Evolutionary conservation across 2,113 vertebrate genomes (phyloP).

Genomic region (Leucoraja erinaceus): DNA sequence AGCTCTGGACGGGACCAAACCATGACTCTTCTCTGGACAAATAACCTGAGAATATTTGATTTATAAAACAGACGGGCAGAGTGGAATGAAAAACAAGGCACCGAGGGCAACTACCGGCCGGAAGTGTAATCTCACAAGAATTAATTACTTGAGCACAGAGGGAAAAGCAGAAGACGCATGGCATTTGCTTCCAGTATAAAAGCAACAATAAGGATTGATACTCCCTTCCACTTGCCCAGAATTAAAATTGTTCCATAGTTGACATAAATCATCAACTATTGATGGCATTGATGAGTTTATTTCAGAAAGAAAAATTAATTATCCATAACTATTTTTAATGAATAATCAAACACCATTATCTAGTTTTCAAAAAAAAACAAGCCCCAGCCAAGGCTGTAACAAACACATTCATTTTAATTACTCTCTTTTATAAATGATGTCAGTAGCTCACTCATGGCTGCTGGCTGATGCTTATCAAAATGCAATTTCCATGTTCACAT

Average conservation of each 20-base stretch:
- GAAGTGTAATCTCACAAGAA: not conserved
- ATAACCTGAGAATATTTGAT: not conserved
- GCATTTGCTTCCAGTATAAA: not conserved
- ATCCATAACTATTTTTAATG: not conserved
- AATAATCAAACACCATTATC: slow-evolving; percentile 28
- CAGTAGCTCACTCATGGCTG: slow-evolving; percentile 46
- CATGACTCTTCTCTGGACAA: not conserved
- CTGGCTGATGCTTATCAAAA: slow-evolving; percentile 48
- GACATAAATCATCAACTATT: not conserved
- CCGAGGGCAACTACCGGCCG: not conserved
- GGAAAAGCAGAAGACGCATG: not conserved
- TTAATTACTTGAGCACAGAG: not conserved
- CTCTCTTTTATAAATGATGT: slow-evolving; percentile 53
- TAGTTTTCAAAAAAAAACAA: not conserved
- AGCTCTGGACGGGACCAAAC: not conserved
- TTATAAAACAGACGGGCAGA: not conserved
- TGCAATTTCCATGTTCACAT: slow-evolving; percentile 50
- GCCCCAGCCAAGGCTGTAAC: slow-evolving; percentile 38
- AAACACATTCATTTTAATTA: slow-evolving; percentile 66
- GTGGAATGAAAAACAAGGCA: not conserved
- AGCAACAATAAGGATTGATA: not conserved
- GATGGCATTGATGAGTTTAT: slow-evolving; percentile 2
- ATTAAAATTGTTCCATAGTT: not conserved
- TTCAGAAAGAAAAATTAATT: slow-evolving; percentile 30
- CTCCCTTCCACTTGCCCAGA: not conserved